These are phyloP conservation scores for Galaxea fascicularis DNA, from an alignment of 92 coral and sea anemone species.

Conservation along the genomic window DNA sequence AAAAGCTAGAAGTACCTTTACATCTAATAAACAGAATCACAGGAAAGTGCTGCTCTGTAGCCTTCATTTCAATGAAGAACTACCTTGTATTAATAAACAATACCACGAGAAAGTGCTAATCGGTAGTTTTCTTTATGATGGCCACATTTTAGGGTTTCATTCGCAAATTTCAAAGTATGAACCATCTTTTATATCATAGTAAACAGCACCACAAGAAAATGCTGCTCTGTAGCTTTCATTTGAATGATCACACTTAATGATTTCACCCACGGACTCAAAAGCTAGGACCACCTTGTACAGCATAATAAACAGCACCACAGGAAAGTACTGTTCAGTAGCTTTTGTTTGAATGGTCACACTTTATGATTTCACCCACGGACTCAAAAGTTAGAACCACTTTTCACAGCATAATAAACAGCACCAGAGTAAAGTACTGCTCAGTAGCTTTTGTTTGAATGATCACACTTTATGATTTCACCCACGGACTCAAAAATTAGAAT, in stretches of 20 bases:
- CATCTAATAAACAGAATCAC: too few species aligned
- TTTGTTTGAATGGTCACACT: not conserved
- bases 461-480: not conserved
- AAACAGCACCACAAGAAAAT: not conserved
- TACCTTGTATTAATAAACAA: too few species aligned
- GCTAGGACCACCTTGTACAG: not conserved
- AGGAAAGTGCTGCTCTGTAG: too few species aligned
- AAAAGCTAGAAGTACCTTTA: too few species aligned
- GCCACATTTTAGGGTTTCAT: not conserved
- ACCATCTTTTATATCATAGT: not conserved
- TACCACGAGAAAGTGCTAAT: too few species aligned
- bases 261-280: not conserved
- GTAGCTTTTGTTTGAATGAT: not conserved
- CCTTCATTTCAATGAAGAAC: too few species aligned
- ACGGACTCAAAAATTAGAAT: not conserved
- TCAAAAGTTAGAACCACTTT: not conserved
- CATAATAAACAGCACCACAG: not conserved
- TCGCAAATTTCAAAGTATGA: not conserved
- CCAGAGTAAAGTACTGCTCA: not conserved
- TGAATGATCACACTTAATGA: not conserved
- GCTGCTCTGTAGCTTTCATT: not conserved
- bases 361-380: not conserved
- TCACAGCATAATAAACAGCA: not conserved
- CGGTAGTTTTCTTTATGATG: too few species aligned
- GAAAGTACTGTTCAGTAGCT: not conserved